These are phyloP conservation scores for Halcyon badia DNA, from an alignment of 2,797 vertebrate genomes.

Conservation along the genomic window DNA sequence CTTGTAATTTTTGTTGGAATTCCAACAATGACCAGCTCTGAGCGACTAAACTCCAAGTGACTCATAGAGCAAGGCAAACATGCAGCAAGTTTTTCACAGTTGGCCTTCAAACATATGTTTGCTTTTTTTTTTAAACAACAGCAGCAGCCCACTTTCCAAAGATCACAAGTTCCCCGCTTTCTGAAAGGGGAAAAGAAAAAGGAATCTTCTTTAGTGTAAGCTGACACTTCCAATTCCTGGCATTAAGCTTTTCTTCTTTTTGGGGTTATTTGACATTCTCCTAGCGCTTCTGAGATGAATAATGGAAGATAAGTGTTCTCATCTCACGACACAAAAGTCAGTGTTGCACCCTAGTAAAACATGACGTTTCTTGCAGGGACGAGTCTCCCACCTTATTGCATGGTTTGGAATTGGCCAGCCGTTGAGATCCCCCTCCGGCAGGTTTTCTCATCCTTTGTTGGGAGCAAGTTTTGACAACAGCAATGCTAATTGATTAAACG, in stretches of 20 bases:
- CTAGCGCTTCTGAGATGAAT: conserved; percentile 60
- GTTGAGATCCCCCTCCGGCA: conserved; percentile 28
- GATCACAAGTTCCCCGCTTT: not conserved
- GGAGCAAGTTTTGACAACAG: conserved; percentile 85
- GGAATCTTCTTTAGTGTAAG: not conserved
- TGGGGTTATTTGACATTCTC: conserved; percentile 34
- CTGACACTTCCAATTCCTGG: not conserved
- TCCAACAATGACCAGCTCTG: conserved; percentile 7
- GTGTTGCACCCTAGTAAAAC: conserved; percentile 38
- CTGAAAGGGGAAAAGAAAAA: not conserved
- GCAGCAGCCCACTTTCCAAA: not conserved
- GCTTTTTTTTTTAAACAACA: not conserved
- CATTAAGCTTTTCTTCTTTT: not conserved
- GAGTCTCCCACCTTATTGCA: conserved; percentile 49
- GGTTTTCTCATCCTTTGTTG: conserved; percentile 70
- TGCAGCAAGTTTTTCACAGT: not conserved
- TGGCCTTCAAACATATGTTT: not conserved
- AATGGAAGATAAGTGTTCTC: conserved; percentile 39
- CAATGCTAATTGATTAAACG: conserved; percentile 85
- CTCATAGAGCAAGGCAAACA: conserved; percentile 28
- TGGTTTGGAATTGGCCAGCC: conserved; percentile 31
- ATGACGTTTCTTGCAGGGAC: conserved; percentile 74
- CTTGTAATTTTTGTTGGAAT: conserved; percentile 44
- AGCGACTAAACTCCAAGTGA: conserved; percentile 13
- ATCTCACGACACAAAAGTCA: conserved; percentile 44